Conservation (phyloP, 2,888 invertebrate species). For the Parascotia fuliginaria region DNA sequence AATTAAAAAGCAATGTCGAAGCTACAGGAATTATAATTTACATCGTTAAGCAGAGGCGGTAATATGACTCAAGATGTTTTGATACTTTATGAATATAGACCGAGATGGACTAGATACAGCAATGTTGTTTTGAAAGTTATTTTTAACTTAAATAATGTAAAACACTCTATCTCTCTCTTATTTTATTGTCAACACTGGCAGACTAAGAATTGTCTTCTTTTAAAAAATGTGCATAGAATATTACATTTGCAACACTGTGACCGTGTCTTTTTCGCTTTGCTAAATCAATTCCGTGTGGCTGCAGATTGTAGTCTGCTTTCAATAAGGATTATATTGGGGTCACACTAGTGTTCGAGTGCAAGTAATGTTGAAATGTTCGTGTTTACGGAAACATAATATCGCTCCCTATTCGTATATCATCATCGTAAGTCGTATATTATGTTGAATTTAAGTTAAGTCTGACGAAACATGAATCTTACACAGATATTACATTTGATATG, state of each 20-base stretch:
- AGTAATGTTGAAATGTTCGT: constrained; percentile 28
- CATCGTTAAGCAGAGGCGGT: constrained; percentile 20
- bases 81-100: not conserved
- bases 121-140: too few species aligned
- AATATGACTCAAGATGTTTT: constrained; percentile 12
- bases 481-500: not conserved
- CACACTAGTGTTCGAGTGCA: constrained; percentile 25
- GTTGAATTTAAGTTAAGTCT: not conserved
- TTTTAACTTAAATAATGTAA: too few species aligned
- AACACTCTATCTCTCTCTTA: too few species aligned
- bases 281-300: constrained; percentile 25
- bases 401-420: not conserved
- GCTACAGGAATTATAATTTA: constrained; percentile 28
- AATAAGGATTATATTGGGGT: constrained; percentile 39
- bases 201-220: too few species aligned
- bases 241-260: not conserved
- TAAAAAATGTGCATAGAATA: too few species aligned
- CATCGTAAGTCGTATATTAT: too few species aligned
- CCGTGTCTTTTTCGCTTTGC: constrained; percentile 6
- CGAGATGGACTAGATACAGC: too few species aligned
- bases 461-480: not conserved
- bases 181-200: too few species aligned
- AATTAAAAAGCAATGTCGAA: constrained; percentile 43
- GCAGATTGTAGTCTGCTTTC: constrained; percentile 20
- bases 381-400: constrained; percentile 23